A percentile compares a stretch with the other conserved stretches of the same genome.
Evolutionary conservation across 2,113 vertebrate genomes (phyloP).

Genomic region (Theropithecus gelada): DNA sequence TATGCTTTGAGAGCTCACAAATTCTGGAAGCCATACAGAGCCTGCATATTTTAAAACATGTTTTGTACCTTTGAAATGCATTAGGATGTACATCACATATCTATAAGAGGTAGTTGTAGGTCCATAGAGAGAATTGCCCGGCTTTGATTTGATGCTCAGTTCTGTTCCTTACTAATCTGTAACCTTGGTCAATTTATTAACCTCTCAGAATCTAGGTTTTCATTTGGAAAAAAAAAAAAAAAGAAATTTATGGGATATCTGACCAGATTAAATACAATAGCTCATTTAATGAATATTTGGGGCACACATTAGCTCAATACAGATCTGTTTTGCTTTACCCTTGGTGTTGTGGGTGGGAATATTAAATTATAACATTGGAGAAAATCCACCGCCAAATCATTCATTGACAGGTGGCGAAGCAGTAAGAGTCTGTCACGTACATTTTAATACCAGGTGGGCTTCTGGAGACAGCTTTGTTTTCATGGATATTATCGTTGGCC

Average conservation of each 20-base stretch:
- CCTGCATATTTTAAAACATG: not conserved
- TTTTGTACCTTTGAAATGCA: not conserved
- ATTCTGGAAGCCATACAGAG: not conserved
- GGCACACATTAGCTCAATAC: not conserved
- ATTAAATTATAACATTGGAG: slow-evolving; percentile 59
- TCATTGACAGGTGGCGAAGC: slow-evolving; percentile 50
- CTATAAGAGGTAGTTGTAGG: not conserved
- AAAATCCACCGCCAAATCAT: slow-evolving; percentile 50
- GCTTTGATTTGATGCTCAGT: not conserved
- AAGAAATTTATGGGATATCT: not conserved
- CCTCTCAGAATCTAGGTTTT: slow-evolving; percentile 39
- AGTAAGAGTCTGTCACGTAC: slow-evolving; percentile 48
- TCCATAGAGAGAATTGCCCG: not conserved
- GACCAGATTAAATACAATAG: not conserved
- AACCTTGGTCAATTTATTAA: not conserved
- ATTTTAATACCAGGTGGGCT: slow-evolving; percentile 50
- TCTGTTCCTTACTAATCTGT: not conserved
- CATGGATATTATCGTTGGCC: not conserved
- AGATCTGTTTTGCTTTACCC: slow-evolving; percentile 51
- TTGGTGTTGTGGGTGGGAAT: slow-evolving; percentile 48
- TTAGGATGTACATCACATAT: not conserved
- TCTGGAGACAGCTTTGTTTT: slow-evolving; percentile 53
- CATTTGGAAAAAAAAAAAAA: not conserved
- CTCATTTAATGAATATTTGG: slow-evolving; percentile 48
- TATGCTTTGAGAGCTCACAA: not conserved